A percentile compares a stretch with the other conserved stretches of the same genome.
phyloP scores from a whole-genome alignment of 2,797 vertebrate genomes.

The Salarias fasciatus region DNA sequence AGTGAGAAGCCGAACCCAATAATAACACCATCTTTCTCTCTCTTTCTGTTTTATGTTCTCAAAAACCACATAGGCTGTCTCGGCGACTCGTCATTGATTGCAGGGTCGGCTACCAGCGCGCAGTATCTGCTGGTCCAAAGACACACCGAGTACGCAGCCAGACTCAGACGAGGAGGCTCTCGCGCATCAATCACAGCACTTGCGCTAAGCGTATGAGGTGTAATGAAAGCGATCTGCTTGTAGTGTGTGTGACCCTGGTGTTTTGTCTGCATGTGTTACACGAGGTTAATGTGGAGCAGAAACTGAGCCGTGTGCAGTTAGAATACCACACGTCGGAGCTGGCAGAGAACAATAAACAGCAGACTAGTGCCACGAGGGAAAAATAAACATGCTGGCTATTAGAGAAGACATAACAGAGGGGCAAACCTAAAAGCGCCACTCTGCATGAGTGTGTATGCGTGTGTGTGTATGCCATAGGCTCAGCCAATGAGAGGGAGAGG shows the following conservation, averaged over 20 bases:
- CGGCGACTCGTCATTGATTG: constrained; percentile 28
- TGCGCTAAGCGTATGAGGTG: constrained; percentile 13
- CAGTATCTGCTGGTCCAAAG: constrained; percentile 11
- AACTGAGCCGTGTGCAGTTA: constrained; percentile 55
- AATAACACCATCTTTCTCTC: constrained; percentile 38
- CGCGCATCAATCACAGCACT: constrained; percentile 26
- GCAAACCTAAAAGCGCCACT: constrained; percentile 11
- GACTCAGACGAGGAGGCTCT: constrained; percentile 14
- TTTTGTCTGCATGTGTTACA: constrained; percentile 59
- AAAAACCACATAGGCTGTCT: constrained; percentile 40
- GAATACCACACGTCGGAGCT: constrained; percentile 46
- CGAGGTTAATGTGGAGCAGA: constrained; percentile 57
- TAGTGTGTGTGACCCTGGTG: constrained; percentile 46
- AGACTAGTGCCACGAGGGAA: constrained; percentile 34
- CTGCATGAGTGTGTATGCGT: constrained; percentile 25
- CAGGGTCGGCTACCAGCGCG: constrained; percentile 21
- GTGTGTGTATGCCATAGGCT: constrained; percentile 14
- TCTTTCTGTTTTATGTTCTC: constrained; percentile 42
- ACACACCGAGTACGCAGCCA: constrained; percentile 13
- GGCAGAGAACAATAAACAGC: constrained; percentile 73
- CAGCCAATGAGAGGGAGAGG: constrained; percentile 27
- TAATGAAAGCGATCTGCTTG: constrained; percentile 53
- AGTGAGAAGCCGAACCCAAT: constrained; percentile 48
- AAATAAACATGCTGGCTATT: constrained; percentile 72
- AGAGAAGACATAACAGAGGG: constrained; percentile 64